Base-by-base conservation (phyloP, 53 echinoderm and acorn worm species). In the Arbacia lixula region DNA sequence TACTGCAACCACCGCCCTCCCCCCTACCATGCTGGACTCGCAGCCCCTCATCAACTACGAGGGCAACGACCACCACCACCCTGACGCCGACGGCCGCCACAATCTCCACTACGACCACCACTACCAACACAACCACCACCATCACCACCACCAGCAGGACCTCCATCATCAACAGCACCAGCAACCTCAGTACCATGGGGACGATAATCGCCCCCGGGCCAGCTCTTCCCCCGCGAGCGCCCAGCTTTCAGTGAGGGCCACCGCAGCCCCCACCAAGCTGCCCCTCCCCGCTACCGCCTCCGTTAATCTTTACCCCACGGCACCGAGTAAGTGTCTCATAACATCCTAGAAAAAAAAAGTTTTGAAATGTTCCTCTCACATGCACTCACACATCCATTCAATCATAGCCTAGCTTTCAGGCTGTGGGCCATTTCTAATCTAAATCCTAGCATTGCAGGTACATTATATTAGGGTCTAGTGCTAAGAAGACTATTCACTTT, bases 171-270 rank as follows among this genome's bases (percentile, higher is more conserved):
- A 67, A 68, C 68, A 27, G 37, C 56, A 36, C 51, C 55, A 36
- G 36, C 5, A 74, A 37, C 60, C n/a, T n/a, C n/a, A n/a, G n/a
- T 50, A 73, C 63, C 81, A 82, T 9, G 53, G 84, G 31, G 91
- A 91, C 57, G 84, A 89, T 14, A 89, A 29, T 53, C 88, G 94
- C 52, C 94, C 94, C 19, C 79, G 94, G 58, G 87, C 94, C 14
- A 88, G 91, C 69, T 91, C 94, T 21, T 94, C 94, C 24, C 93
- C 93, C 5, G 86, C 91, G 57, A 91, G 88, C 62, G 91, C 90
- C 66, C 91, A 94, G 71, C 66, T 75, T 42, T 61, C 88, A n/a
- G 88, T 88, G 20, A 84, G 65, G 52, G 64, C 72, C 5, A 41
- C 68, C 6, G n/a, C n/a, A n/a, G 41, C 46, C 8, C 57, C 60